Evolutionary conservation across 92 coral and sea anemone genomes (phyloP).

Genomic region (Blastomussa wellsi): DNA sequence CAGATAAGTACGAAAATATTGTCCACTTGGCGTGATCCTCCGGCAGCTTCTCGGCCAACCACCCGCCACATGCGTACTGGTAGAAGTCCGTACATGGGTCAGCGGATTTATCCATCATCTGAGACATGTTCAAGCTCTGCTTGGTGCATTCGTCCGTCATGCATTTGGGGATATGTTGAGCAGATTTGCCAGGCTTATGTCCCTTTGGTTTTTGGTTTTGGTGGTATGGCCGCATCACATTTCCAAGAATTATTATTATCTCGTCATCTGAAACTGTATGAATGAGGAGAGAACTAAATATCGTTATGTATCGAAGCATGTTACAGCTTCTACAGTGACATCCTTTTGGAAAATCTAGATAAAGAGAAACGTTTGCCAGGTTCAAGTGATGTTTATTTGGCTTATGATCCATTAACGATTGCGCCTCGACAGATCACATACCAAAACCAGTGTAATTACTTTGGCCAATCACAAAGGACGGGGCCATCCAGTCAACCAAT

Average conservation of each 20-base stretch:
- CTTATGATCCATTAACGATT: too few relatives aligned
- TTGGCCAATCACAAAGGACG: too few relatives aligned
- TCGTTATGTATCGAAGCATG: background rate
- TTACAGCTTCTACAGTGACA: background rate
- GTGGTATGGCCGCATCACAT: background rate
- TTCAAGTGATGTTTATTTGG: too few relatives aligned
- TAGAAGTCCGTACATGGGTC: constrained; percentile 64
- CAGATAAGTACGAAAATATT: constrained; percentile 13
- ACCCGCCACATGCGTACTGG: constrained; percentile 66
- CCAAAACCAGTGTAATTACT: too few relatives aligned
- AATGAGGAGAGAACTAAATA: background rate
- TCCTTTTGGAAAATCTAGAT: too few relatives aligned
- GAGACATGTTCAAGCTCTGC: constrained; percentile 20
- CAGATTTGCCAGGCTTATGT: background rate
- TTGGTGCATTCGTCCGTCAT: constrained; percentile 34
- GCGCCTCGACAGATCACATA: too few relatives aligned
- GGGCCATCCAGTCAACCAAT: too few relatives aligned
- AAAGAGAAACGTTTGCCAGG: too few relatives aligned
- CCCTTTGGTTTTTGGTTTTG: background rate
- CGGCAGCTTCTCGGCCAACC: constrained; percentile 30
- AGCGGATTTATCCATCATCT: constrained; percentile 37
- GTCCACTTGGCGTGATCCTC: constrained; percentile 32
- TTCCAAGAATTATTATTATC: background rate
- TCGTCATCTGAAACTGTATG: background rate
- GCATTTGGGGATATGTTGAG: constrained; percentile 32